Base-by-base conservation (phyloP, 1,140 invertebrate genomes). In the Batillaria attramentaria region DNA sequence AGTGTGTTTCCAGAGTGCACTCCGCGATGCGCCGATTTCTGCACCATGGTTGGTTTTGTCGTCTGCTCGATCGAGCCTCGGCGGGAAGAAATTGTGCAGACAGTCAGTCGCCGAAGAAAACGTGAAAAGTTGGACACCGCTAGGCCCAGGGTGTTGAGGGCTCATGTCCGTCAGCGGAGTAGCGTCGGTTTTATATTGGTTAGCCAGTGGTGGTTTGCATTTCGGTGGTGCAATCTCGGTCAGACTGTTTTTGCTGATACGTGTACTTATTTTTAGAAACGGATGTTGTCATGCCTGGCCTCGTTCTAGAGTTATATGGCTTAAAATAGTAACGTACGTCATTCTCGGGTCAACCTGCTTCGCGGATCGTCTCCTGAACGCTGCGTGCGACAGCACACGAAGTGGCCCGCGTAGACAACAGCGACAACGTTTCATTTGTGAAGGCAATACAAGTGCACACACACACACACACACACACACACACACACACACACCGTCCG, bases 1-100 rank as follows among this genome's bases (percentile, higher is more conserved):
- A 81, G 80, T 31, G 80, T 78, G 60, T 81, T 81, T 43, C 80
- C 80, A 20, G 80, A 80, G 43, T 76, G 73, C 57, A 80, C 79
- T 33, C 62, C 79, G 33, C 46, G 46, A 54, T 77, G 62, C 24
- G 62, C 68, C 20, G 73, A 41, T 62, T 80, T 80, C 20, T 76
- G 62, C 46, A 80, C 79, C 79, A 80, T 80, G 6, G 4, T 35
- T 31, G 43, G 6, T 5, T 5, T 41, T 75, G 73, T 75, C 73
- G 54, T 62, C 54, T 75, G 54, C 54, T 70, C 41, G 31, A 39
- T 31, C 33, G 5, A 5, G 24, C 3, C 35, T 18, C 31, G 8
- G 24, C 2, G 16, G 8, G 42, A 46, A n/a, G 13, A 16, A 31
- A 70, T 24, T n/a, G 39, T 24, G 20, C 1, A n/a, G 39, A 18